Evolutionary conservation across 2,113 vertebrate species (phyloP).

Genomic region (Mystacornis crossleyi): DNA sequence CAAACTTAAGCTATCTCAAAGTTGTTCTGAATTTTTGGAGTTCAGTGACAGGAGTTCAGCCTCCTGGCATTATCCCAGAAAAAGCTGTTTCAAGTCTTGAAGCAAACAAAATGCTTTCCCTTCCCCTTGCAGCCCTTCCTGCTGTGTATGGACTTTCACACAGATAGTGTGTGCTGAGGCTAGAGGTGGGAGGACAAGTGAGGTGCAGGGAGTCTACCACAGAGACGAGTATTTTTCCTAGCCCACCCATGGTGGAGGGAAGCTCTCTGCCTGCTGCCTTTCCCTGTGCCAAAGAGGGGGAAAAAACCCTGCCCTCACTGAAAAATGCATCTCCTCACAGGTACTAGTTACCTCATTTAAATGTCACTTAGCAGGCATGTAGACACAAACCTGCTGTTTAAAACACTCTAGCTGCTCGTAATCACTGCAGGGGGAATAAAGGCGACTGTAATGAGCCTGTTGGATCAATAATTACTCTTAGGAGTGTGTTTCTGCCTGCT

Average conservation of each 20-base stretch:
- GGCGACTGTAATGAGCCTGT: neutral
- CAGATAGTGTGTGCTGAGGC: accelerated
- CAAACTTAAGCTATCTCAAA: neutral
- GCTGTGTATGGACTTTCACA: neutral
- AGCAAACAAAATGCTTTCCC: neutral
- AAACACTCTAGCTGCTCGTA: neutral
- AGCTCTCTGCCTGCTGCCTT: neutral
- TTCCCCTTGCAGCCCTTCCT: neutral
- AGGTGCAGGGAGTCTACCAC: neutral
- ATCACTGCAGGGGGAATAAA: conserved; percentile 3
- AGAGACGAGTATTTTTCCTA: accelerated
- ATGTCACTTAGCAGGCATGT: neutral
- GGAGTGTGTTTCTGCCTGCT: neutral
- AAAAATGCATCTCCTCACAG: neutral
- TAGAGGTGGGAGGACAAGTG: neutral
- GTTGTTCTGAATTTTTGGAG: neutral
- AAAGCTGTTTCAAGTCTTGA: neutral
- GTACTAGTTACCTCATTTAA: conserved; percentile 22
- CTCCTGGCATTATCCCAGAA: neutral
- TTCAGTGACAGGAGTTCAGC: neutral
- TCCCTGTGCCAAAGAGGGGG: neutral
- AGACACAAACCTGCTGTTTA: conserved; percentile 14
- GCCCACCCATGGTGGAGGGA: neutral
- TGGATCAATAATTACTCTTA: neutral
- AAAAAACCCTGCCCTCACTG: accelerated